These are phyloP conservation scores for Eustalomyia histrio DNA, from an alignment of 2,888 invertebrate genomes.

Conservation along the genomic window DNA sequence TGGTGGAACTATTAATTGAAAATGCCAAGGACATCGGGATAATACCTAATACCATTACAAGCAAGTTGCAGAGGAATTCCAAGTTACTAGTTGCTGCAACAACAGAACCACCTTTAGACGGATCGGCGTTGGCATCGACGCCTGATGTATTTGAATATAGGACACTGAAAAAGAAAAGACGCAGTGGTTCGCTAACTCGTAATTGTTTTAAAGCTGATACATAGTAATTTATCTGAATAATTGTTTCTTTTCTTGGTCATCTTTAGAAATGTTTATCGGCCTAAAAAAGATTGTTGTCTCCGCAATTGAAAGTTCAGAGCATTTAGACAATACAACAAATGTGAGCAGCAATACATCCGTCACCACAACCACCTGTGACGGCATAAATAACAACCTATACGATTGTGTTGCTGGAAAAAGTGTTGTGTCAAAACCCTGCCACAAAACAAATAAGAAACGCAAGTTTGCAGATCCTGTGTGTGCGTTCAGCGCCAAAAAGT, in stretches of 20 bases:
- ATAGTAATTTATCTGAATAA: constrained; percentile 62
- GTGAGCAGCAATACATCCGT: not conserved
- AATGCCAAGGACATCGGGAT: constrained; percentile 88
- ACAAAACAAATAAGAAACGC: constrained; percentile 84
- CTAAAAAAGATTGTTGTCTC: constrained; percentile 87
- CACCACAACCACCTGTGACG: not conserved
- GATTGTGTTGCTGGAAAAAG: not conserved
- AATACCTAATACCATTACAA: constrained; percentile 83
- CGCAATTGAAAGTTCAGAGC: constrained; percentile 82
- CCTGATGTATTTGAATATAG: constrained; percentile 64
- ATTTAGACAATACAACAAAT: constrained; percentile 75
- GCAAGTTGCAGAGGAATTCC: constrained; percentile 74
- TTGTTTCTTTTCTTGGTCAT: constrained; percentile 49
- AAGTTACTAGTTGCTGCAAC: not conserved
- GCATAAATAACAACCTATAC: constrained; percentile 1
- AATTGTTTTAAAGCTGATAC: constrained; percentile 72
- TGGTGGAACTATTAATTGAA: constrained; percentile 88
- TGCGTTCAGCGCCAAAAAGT: constrained; percentile 85
- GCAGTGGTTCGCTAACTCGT: constrained; percentile 93
- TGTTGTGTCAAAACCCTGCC: constrained; percentile 81
- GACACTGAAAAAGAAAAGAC: constrained; percentile 83
- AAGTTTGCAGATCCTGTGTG: constrained; percentile 82
- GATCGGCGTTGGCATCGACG: constrained; percentile 41
- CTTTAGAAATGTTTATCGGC: constrained; percentile 87
- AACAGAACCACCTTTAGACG: constrained; percentile 9